phyloP scores from a whole-genome alignment of 2,113 vertebrate species.

The Bos javanicus region DNA sequence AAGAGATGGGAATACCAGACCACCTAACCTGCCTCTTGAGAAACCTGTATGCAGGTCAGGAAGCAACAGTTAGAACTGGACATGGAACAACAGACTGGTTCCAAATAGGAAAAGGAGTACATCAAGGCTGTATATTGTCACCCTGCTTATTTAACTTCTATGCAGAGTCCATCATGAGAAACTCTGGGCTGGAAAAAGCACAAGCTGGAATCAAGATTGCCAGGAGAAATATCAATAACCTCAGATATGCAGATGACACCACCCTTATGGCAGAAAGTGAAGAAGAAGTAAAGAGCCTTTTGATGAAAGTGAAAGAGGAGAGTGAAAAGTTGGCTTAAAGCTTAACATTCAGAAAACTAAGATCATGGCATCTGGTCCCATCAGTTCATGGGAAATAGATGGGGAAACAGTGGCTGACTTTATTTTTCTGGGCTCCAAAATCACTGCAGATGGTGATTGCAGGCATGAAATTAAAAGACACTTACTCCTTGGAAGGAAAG shows the following conservation, averaged over 20 bases:
- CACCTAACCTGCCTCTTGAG: not conserved
- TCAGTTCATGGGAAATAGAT: not conserved
- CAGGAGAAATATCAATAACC: not conserved
- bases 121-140: not conserved
- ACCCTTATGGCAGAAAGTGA: not conserved
- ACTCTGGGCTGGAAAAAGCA: not conserved
- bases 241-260: not conserved
- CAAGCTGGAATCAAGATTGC: not conserved
- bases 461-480: not conserved
- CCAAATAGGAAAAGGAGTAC: not conserved
- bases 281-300: not conserved
- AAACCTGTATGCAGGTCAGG: not conserved
- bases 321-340: not conserved
- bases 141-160: not conserved
- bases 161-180: not conserved
- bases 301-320: not conserved
- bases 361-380: not conserved
- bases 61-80: not conserved
- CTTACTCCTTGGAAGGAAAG: not conserved
- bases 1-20: not conserved
- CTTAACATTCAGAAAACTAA: not conserved
- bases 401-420: not conserved
- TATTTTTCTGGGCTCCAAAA: rapidly evolving
- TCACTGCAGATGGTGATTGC: not conserved
- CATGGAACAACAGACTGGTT: not conserved